Conservation (phyloP, 2,113 vertebrate genomes). For the Leptocoma aspasia region DNA sequence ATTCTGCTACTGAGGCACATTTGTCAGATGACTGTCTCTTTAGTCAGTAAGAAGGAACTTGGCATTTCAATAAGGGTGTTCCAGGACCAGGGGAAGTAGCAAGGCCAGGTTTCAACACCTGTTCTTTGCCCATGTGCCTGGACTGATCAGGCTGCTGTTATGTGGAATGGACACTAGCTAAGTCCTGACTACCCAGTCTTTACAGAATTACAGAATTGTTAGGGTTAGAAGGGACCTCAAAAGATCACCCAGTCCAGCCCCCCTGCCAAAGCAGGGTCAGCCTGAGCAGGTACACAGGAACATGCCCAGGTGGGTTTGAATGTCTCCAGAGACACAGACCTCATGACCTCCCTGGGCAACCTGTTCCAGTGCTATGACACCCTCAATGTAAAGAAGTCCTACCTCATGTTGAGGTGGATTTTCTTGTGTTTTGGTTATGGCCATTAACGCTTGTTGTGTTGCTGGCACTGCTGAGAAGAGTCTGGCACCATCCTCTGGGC, state of each 20-base stretch:
- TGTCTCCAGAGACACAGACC: neutral
- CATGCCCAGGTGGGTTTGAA: neutral
- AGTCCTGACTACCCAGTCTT: neutral
- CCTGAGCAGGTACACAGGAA: neutral
- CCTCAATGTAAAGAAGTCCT: neutral
- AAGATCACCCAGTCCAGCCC: neutral
- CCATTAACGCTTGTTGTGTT: neutral
- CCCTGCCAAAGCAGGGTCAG: neutral
- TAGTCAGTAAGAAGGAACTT: neutral
- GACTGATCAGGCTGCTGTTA: neutral
- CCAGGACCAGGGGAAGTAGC: neutral
- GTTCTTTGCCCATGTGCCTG: neutral
- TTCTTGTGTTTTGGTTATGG: neutral
- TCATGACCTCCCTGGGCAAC: fast-evolving
- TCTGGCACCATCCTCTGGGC: neutral
- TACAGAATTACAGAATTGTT: neutral
- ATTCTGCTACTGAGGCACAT: neutral
- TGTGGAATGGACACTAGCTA: neutral
- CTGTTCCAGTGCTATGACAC: neutral
- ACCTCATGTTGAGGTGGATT: neutral
- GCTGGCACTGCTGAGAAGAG: neutral
- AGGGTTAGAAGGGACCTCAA: neutral
- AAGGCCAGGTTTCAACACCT: neutral
- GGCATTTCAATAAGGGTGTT: neutral
- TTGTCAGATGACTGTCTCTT: neutral